phyloP scores from a whole-genome alignment of 2,797 vertebrate species.

The Acrocephalus scirpaceus region DNA sequence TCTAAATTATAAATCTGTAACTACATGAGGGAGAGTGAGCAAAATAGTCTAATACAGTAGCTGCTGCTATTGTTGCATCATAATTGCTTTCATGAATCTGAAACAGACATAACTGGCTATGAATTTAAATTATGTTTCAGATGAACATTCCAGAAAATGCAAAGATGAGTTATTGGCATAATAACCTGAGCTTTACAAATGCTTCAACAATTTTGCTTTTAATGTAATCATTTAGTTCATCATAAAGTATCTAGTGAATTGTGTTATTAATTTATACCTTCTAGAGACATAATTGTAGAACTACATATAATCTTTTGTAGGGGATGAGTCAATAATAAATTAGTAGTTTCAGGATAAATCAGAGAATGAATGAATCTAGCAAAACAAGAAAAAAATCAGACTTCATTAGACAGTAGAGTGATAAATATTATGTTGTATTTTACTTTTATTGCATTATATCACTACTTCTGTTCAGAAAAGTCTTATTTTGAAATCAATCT shows the following conservation, averaged over 20 bases:
- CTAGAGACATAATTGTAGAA: background rate
- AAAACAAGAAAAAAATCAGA: background rate
- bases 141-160: constrained; percentile 2
- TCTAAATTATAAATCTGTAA: background rate
- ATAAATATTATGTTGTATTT: background rate
- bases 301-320: background rate
- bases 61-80: background rate
- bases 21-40: background rate
- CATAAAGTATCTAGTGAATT: background rate
- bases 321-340: background rate
- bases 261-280: background rate
- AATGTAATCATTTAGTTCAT: background rate
- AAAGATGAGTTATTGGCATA: background rate
- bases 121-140: constrained; percentile 29
- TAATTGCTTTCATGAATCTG: constrained; percentile 2
- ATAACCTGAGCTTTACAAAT: background rate
- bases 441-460: background rate
- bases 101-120: background rate
- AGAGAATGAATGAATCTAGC: background rate
- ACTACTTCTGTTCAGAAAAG: background rate
- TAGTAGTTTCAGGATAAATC: background rate
- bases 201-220: background rate
- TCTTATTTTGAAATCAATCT: background rate
- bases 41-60: background rate
- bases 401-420: background rate